phyloP scores from a whole-genome alignment of 2,888 invertebrate genomes.

The Acleris emargana region DNA sequence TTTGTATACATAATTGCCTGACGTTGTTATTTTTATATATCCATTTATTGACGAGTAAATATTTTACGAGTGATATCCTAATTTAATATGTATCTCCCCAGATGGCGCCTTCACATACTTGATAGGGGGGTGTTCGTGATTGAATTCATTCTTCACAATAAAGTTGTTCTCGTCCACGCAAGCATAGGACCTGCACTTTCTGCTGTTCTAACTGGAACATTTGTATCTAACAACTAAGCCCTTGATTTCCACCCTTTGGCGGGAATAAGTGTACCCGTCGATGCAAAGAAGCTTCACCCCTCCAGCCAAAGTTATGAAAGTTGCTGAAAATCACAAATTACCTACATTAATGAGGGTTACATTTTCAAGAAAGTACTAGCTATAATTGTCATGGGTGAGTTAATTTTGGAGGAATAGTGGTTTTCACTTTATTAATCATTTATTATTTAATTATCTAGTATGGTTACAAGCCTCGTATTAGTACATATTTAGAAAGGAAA shows the following conservation, averaged over 20 bases:
- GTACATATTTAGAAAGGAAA: no score
- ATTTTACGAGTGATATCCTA: no score
- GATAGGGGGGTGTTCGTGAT: constrained; percentile 10
- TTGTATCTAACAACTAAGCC: constrained; percentile 13
- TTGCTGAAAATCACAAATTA: constrained; percentile 4
- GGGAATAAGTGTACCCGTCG: constrained; percentile 12
- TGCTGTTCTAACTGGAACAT: constrained; percentile 11
- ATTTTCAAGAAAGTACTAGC: no score
- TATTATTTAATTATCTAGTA: no score
- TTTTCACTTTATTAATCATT: no score
- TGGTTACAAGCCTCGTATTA: no score
- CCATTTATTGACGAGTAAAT: no score
- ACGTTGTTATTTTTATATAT: no score
- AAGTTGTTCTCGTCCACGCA: constrained; percentile 6
- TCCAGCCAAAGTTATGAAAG: constrained; percentile 11
- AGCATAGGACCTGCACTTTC: constrained; percentile 2
- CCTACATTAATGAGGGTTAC: no score
- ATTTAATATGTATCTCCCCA: not conserved
- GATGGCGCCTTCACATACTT: constrained; percentile 1
- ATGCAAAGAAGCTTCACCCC: constrained; percentile 13
- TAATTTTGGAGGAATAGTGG: no score
- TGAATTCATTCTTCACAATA: constrained; percentile 1
- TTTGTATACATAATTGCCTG: no score
- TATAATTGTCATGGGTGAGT: no score
- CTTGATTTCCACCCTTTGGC: not conserved